Evolutionary conservation across 2,888 invertebrate genomes (phyloP), one percentile per base, ranked within the genome.

Genomic region (Brenthis daphne): DNA sequence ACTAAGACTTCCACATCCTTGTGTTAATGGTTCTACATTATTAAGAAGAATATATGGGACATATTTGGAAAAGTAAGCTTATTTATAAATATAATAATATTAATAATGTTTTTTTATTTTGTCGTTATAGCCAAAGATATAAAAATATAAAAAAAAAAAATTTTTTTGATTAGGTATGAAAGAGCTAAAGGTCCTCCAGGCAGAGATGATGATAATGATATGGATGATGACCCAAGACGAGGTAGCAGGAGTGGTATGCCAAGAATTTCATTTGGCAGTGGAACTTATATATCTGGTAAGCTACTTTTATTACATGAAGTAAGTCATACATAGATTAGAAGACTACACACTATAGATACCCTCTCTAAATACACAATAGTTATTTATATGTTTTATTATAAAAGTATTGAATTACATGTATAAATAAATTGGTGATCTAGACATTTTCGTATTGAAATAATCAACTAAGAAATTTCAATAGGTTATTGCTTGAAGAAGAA

Each of bases 171-270:
- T 51, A 96, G 97, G 82, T 99, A 98, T 93, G 99, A 99, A 88
- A 95, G 97, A 82, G 95, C 98, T 13, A 96, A 96, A 85, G 93
- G 95, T 65, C 98, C 96, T 79, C 95, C 98, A 37, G 98, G 98
- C 5, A 96, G 98, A 82, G 98, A 98, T 84, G 96, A 96, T 11
- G 97, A 98, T 80, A 94, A 95, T 77, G 97, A 97, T 70, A 93
- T 95, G 65, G 95, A 95, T 57, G 96, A 96, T 72, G 97, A 97
- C 77, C 96, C 97, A 73, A 94, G 97, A 79, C 78, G 95, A 69
- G 94, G 95, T 64, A 94, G 97, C 20, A 96, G 89, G 1, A 79
- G 88, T 5, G 84, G 82, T 12, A 87, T 87, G 80, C 90, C 90
- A 3, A 81, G 92, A 60, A 84, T 90, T 29, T 81, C 86, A 8